These are phyloP conservation scores for Lepidurus apus DNA, from an alignment of 1,140 invertebrate genomes.

Conservation along the genomic window DNA sequence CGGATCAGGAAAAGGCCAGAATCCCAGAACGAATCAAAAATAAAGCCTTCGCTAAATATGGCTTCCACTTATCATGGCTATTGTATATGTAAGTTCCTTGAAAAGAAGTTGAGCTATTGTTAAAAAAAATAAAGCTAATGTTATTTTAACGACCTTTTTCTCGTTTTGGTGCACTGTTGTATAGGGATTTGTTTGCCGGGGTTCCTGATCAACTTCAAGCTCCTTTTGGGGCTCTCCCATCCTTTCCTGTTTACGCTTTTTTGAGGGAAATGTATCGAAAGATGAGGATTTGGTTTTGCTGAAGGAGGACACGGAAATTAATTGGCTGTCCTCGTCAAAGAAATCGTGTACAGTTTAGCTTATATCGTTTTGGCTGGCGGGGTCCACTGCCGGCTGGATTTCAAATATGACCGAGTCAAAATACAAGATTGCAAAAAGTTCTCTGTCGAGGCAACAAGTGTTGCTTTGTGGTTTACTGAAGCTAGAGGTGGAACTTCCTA, in stretches of 20 bases:
- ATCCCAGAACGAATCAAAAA: neutral
- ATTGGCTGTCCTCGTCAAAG: neutral
- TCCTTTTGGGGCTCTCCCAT: neutral
- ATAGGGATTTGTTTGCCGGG: neutral
- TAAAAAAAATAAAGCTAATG: too few species aligned
- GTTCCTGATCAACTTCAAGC: constrained; percentile 7
- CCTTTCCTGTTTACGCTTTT: neutral
- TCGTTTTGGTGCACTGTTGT: neutral
- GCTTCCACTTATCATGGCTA: neutral
- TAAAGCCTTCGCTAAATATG: neutral
- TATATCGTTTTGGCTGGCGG: neutral
- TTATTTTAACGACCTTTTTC: neutral
- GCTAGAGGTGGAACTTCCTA: neutral
- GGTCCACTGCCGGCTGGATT: neutral
- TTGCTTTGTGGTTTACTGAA: neutral
- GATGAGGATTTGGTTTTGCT: neutral
- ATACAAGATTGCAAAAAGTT: neutral
- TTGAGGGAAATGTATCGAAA: neutral
- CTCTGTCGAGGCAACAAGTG: neutral
- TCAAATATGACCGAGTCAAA: neutral
- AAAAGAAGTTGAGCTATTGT: too few species aligned
- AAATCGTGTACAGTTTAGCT: constrained; percentile 15
- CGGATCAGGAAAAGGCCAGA: neutral
- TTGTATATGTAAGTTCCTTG: neutral
- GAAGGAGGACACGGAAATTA: neutral